phyloP scores from a whole-genome alignment of 2,888 invertebrate genomes.

The Rhingia rostrata region DNA sequence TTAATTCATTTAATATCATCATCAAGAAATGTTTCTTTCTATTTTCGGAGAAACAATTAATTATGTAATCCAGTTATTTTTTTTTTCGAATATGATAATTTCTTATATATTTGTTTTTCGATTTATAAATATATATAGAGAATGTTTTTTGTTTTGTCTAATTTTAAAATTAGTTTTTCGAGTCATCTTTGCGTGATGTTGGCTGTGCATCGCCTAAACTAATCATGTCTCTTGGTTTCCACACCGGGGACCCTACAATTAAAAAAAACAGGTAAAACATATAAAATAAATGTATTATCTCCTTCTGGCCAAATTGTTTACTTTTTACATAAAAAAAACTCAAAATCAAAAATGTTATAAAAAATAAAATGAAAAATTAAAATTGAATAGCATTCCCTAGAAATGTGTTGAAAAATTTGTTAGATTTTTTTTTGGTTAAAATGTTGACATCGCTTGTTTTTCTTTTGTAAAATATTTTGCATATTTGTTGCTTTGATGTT shows the following conservation, averaged over 20 bases:
- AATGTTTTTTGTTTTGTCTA: constrained; percentile 55
- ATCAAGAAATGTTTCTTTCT: constrained; percentile 71
- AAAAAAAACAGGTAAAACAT: constrained; percentile 84
- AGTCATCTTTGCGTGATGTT: constrained; percentile 84
- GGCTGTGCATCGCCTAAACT: constrained; percentile 85
- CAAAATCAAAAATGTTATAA: constrained; percentile 50
- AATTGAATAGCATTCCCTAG: constrained; percentile 61
- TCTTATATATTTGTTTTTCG: constrained; percentile 75
- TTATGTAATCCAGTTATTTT: constrained; percentile 66
- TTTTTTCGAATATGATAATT: constrained; percentile 70
- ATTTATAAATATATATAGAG: constrained; percentile 73
- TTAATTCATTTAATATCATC: constrained; percentile 72
- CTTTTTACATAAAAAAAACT: constrained; percentile 67
- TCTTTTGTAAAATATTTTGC: constrained; percentile 63
- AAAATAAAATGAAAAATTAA: constrained; percentile 47
- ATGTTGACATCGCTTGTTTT: constrained; percentile 83
- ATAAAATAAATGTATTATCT: constrained; percentile 80
- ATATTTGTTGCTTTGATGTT: constrained; percentile 56
- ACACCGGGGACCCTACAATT: constrained; percentile 97
- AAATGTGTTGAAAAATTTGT: constrained; percentile 44
- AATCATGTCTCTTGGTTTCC: constrained; percentile 97
- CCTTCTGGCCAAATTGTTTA: constrained; percentile 66
- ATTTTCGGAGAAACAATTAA: constrained; percentile 71
- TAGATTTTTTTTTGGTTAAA: constrained; percentile 78
- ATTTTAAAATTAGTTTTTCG: constrained; percentile 81